Conservation (phyloP, 2,888 invertebrate species). For the Caradrina kadenii region DNA sequence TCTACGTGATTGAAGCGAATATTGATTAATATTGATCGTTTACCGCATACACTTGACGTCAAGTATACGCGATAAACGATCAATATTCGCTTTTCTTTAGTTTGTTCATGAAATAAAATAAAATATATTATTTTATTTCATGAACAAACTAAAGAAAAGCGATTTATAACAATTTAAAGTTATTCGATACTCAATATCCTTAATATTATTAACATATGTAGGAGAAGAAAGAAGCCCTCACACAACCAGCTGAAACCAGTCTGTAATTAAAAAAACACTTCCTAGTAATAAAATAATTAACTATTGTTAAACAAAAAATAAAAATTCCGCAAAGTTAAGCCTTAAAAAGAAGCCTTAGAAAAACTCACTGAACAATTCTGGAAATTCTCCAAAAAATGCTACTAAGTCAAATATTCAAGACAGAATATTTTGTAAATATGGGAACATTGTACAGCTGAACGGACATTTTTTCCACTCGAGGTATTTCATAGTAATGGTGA, state of each 20-base stretch:
- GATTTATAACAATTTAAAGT: too few species aligned
- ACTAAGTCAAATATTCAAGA: conserved; percentile 18
- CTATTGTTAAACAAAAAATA: conserved; percentile 8
- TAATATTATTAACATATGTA: not conserved
- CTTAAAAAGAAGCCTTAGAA: not conserved
- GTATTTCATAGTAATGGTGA: not conserved
- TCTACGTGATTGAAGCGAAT: too few species aligned
- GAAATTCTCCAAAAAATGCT: conserved; percentile 9
- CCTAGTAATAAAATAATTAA: conserved; percentile 27
- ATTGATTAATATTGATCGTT: too few species aligned
- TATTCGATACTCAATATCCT: not conserved
- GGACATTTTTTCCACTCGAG: not conserved
- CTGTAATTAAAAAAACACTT: conserved; percentile 15
- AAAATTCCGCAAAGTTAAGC: conserved; percentile 9
- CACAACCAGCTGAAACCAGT: not conserved
- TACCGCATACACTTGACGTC: too few species aligned
- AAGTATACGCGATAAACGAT: too few species aligned
- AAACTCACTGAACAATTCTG: conserved; percentile 2
- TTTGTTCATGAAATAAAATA: too few species aligned
- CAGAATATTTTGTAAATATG: not conserved
- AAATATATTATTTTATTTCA: too few species aligned
- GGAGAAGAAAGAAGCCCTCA: not conserved
- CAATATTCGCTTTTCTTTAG: too few species aligned
- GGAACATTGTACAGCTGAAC: not conserved
- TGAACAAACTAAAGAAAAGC: too few species aligned